Evolutionary conservation across 2,888 invertebrate species (phyloP).

Genomic region (Gerris lacustris): DNA sequence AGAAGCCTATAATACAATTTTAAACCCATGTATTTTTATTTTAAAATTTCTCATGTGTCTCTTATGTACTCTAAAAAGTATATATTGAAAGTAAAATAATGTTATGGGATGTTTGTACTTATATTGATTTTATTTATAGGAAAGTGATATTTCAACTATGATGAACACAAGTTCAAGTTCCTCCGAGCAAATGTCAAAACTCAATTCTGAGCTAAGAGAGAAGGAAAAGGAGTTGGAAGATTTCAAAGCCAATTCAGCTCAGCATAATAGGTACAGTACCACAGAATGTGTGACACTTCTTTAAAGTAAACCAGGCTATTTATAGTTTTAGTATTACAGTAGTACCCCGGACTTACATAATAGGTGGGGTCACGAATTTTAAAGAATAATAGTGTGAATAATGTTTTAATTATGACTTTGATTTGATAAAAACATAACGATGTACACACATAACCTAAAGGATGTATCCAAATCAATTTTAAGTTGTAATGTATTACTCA

Average conservation of each 20-base stretch:
- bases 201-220: conserved; percentile 36
- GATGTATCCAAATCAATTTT: too few relatives aligned
- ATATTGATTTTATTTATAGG: conserved; percentile 24
- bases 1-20: too few relatives aligned
- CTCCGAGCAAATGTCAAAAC: conserved; percentile 37
- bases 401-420: too few relatives aligned
- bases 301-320: background rate
- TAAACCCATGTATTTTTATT: too few relatives aligned
- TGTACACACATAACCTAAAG: too few relatives aligned
- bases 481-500: too few relatives aligned
- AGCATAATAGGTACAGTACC: conserved; percentile 23
- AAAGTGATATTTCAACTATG: conserved; percentile 29
- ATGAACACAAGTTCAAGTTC: conserved; percentile 31
- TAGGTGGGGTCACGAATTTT: too few relatives aligned
- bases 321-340: background rate
- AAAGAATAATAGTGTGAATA: background rate
- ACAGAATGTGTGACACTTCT: background rate
- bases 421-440: too few relatives aligned
- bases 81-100: too few relatives aligned
- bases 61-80: too few relatives aligned
- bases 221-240: conserved; percentile 37
- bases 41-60: too few relatives aligned
- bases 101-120: background rate
- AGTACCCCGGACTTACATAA: too few relatives aligned
- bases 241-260: conserved; percentile 30